Conservation (phyloP, 2,113 vertebrate genomes). For the Caranx melampygus region DNA sequence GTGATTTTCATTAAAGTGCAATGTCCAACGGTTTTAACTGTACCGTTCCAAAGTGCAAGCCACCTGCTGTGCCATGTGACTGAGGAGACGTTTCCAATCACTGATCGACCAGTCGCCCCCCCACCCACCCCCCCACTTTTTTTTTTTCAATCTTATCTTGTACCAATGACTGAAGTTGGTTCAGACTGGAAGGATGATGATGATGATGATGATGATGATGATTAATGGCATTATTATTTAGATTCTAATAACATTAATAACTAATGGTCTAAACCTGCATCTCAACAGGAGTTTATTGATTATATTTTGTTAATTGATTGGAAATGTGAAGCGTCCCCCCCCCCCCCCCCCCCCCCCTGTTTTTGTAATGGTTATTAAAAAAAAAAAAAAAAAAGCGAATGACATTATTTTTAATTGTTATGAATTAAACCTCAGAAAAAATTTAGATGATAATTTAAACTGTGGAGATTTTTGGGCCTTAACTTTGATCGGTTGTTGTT, state of each 20-base stretch:
- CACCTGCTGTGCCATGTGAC: conserved; percentile 78
- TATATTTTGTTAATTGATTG: conserved; percentile 23
- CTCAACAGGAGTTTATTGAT: conserved; percentile 11
- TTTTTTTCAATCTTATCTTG: neutral
- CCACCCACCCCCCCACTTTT: no score
- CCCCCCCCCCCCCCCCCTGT: neutral
- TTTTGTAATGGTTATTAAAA: neutral
- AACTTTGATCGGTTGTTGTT: conserved; percentile 42
- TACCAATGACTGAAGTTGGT: conserved; percentile 8
- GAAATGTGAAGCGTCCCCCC: conserved; percentile 9
- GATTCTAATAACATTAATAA: conserved; percentile 14
- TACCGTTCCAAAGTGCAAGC: conserved; percentile 75
- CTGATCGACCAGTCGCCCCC: no score
- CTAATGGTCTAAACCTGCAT: conserved; percentile 8
- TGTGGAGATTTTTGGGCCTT: conserved; percentile 57
- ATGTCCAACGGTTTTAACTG: conserved; percentile 57
- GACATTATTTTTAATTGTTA: conserved; percentile 16
- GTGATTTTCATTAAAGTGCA: conserved; percentile 66
- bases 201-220: neutral
- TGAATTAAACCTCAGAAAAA: conserved; percentile 12
- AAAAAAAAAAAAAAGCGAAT: neutral
- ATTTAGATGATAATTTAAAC: conserved; percentile 37
- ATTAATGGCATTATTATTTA: conserved; percentile 6
- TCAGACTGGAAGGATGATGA: neutral
- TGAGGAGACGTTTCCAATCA: conserved; percentile 9